Conservation (phyloP, 2,113 vertebrate genomes). For the Lonchura striata region DNA sequence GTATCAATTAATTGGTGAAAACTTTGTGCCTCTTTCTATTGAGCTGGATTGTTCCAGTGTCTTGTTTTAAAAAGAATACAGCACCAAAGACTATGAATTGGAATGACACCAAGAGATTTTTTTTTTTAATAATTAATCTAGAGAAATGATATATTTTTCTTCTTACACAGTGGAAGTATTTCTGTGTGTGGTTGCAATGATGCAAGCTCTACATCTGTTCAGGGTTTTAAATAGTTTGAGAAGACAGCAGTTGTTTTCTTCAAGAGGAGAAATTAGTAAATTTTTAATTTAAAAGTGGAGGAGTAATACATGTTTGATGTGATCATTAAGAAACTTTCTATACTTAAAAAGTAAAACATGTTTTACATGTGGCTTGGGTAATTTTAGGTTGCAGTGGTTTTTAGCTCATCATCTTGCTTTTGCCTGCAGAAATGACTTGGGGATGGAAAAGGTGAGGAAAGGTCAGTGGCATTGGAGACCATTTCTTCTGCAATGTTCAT, state of each 20-base stretch:
- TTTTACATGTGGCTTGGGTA: neutral
- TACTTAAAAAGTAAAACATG: constrained; percentile 17
- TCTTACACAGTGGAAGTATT: constrained; percentile 32
- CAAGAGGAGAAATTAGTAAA: constrained; percentile 18
- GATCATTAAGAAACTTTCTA: constrained; percentile 44
- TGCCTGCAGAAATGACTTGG: neutral
- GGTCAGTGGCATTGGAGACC: neutral
- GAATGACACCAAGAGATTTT: neutral
- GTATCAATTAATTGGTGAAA: constrained; percentile 47
- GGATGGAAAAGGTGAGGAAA: neutral
- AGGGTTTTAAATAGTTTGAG: constrained; percentile 48
- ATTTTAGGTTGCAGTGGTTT: constrained; percentile 21
- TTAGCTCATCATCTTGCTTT: neutral
- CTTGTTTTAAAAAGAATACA: neutral
- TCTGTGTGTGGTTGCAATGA: constrained; percentile 47
- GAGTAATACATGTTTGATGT: constrained; percentile 22
- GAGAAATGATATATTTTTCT: neutral
- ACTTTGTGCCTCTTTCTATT: neutral
- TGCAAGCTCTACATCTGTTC: constrained; percentile 58
- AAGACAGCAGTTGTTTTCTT: constrained; percentile 50
- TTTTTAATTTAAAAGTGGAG: constrained; percentile 30
- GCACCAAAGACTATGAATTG: neutral
- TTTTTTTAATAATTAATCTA: constrained; percentile 3
- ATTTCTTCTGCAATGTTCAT: constrained; percentile 5
- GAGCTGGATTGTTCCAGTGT: neutral